These are phyloP conservation scores for Lanius ludovicianus DNA, from an alignment of 2,113 vertebrate species.

Conservation along the genomic window DNA sequence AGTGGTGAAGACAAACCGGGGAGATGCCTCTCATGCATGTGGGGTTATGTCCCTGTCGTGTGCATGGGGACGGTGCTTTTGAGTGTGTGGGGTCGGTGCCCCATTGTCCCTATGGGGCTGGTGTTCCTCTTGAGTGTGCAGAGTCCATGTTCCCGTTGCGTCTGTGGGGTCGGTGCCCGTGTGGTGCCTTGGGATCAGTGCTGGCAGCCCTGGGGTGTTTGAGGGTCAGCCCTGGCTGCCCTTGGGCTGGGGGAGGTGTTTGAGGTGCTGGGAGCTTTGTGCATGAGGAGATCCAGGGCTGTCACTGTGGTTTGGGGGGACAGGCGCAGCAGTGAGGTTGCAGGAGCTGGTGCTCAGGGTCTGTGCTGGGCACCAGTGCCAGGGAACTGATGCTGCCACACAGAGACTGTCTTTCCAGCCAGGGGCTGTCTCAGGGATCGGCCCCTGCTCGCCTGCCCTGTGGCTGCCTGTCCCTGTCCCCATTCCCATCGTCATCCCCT, in stretches of 20 bases:
- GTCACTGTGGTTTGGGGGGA: fast-evolving
- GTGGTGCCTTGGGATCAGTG: not conserved
- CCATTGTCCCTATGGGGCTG: fast-evolving
- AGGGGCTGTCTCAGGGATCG: not conserved
- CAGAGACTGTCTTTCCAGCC: not conserved
- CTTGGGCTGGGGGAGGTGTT: not conserved
- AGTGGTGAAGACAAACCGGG: fast-evolving
- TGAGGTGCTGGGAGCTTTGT: not conserved
- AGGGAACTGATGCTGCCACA: not conserved
- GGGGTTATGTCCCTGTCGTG: not conserved
- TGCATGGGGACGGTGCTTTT: not conserved
- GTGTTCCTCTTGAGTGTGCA: not conserved
- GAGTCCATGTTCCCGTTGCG: not conserved
- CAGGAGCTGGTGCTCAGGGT: not conserved
- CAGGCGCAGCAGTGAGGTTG: fast-evolving
- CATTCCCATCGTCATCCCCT: not conserved
- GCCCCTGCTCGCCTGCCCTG: not conserved
- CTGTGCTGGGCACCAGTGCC: not conserved
- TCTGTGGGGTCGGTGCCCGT: not conserved
- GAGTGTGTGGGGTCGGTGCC: not conserved
- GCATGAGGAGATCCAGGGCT: not conserved
- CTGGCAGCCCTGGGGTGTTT: not conserved
- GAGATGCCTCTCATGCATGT: not conserved
- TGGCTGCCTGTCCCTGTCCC: not conserved
- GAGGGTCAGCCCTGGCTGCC: not conserved